Percentiles rank a stretch among this genome's conserved stretches.
These are phyloP conservation scores for Ochotona curzoniae DNA, from an alignment of 2,113 vertebrate genomes.

Conservation along the genomic window DNA sequence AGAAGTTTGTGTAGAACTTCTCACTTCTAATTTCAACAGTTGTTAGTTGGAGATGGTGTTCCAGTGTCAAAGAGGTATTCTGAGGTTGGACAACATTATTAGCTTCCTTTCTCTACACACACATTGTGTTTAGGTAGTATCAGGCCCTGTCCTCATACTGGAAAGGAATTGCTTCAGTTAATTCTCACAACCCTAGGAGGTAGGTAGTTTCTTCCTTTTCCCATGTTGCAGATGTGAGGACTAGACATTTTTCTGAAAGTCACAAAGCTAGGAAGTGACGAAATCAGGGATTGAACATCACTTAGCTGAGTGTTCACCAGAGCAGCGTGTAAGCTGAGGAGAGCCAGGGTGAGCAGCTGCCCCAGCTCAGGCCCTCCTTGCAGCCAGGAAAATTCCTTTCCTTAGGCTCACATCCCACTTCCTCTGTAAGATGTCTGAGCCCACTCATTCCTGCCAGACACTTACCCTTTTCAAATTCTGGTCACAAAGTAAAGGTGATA, in stretches of 20 bases:
- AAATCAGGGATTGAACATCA: neutral
- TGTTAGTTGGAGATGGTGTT: neutral
- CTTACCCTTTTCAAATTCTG: neutral
- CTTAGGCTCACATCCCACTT: neutral
- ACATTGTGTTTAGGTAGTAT: too few species aligned
- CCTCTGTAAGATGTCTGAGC: slow-evolving; percentile 5
- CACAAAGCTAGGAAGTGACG: neutral
- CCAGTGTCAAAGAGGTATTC: rapidly evolving
- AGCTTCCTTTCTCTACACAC: neutral
- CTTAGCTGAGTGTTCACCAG: neutral
- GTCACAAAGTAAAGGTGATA: neutral
- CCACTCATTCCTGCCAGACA: neutral
- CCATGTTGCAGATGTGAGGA: neutral
- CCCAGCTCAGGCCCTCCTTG: neutral
- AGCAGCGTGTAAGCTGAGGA: neutral
- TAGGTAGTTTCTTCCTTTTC: neutral
- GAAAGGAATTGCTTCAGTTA: neutral
- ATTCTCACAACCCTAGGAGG: neutral
- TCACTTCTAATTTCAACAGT: neutral
- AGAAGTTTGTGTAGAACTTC: neutral
- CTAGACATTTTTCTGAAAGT: neutral
- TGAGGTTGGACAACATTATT: neutral
- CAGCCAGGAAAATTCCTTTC: neutral
- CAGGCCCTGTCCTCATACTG: neutral
- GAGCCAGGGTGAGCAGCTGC: neutral